Percentiles rank a stretch among this genome's conserved stretches.
Evolutionary conservation across 2,888 invertebrate species (phyloP).

Genomic region (Saturnia pavonia): DNA sequence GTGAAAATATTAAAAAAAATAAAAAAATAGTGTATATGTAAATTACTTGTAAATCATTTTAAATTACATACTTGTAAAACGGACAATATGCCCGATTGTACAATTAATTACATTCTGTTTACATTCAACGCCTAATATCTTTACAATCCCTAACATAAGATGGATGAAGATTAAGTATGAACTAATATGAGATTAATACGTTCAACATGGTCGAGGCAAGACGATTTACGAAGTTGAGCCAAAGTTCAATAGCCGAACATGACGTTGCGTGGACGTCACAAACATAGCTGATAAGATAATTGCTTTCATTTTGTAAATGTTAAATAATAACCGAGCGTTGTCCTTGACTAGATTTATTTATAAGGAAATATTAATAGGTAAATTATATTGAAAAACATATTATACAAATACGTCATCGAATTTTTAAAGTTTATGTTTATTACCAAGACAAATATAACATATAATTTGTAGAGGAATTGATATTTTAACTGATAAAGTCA

Average conservation of each 20-base stretch:
- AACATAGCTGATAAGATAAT: slow-evolving; percentile 21
- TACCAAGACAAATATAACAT: background rate
- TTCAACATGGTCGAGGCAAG: slow-evolving; percentile 33
- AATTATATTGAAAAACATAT: background rate
- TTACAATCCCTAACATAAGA: slow-evolving; percentile 22
- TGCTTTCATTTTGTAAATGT: slow-evolving; percentile 19
- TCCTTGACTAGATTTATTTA: background rate
- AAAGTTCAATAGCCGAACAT: slow-evolving; percentile 47
- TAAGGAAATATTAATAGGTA: slow-evolving; percentile 8
- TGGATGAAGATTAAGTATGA: slow-evolving; percentile 32
- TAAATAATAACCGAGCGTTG: slow-evolving; percentile 14
- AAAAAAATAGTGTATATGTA: too few species aligned
- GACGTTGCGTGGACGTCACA: slow-evolving; percentile 44
- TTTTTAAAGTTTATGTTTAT: background rate
- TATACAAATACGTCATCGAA: background rate
- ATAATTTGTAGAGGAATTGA: background rate
- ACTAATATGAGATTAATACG: slow-evolving; percentile 41
- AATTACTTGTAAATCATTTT: too few species aligned
- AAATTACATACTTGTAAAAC: background rate
- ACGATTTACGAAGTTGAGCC: slow-evolving; percentile 41
- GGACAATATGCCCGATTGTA: background rate
- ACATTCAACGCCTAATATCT: slow-evolving; percentile 8
- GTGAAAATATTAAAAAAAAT: too few species aligned
- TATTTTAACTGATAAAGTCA: too few species aligned
- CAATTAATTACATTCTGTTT: background rate